These are phyloP conservation scores for Calephelis virginiensis DNA, from an alignment of 1,140 invertebrate species.

Conservation along the genomic window DNA sequence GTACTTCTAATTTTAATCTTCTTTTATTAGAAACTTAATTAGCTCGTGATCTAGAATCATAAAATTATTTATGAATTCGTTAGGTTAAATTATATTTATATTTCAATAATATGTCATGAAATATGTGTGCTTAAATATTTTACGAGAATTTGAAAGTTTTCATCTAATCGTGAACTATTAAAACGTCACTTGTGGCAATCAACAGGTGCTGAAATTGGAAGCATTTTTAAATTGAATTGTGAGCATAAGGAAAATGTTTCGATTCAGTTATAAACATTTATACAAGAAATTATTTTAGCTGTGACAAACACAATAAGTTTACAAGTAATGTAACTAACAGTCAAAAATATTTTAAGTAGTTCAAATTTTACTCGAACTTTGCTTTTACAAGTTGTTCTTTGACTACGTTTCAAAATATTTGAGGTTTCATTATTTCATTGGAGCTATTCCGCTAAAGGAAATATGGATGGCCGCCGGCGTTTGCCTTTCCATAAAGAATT, in stretches of 20 bases:
- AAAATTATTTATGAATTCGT: too few species aligned
- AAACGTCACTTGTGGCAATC: conserved; percentile 17
- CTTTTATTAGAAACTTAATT: too few species aligned
- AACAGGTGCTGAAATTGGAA: conserved; percentile 18
- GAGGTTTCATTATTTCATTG: conserved; percentile 29
- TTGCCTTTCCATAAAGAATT: conserved; percentile 15
- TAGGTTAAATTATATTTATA: too few species aligned
- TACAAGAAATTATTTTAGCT: background rate
- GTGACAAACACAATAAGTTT: background rate
- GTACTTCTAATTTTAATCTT: too few species aligned
- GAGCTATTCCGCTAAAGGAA: conserved; percentile 18
- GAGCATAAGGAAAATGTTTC: too few species aligned
- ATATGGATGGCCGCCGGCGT: conserved; percentile 20
- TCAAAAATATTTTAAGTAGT: conserved; percentile 19
- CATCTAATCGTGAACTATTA: background rate
- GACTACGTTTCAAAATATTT: conserved; percentile 29
- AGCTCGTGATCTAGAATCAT: too few species aligned
- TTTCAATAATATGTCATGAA: too few species aligned
- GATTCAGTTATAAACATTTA: background rate
- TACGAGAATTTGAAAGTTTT: background rate
- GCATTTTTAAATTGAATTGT: conserved; percentile 11
- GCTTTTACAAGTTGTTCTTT: conserved; percentile 26
- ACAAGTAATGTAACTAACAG: conserved; percentile 21
- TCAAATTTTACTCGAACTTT: conserved; percentile 22
- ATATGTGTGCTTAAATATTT: background rate